Evolutionary conservation across 2,113 vertebrate species (phyloP).

Genomic region (Megaceryle maxima): DNA sequence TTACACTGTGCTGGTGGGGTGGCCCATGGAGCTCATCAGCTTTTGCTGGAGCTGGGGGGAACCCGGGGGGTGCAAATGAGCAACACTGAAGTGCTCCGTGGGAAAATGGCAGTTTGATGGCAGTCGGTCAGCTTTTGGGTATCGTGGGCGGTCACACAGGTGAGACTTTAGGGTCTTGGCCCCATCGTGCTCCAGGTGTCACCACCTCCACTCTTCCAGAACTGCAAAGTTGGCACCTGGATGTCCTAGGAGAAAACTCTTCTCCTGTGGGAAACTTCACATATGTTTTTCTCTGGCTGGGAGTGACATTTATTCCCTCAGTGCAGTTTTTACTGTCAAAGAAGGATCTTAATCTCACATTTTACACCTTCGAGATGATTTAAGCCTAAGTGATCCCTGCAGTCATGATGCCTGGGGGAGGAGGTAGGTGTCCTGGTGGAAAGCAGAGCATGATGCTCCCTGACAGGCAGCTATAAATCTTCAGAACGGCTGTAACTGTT

Average conservation of each 20-base stretch:
- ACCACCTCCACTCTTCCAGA: background rate
- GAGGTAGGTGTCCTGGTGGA: background rate
- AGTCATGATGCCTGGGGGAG: background rate
- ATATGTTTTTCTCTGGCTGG: background rate
- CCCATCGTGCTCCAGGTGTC: accelerated
- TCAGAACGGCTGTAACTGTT: background rate
- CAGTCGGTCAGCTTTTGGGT: background rate
- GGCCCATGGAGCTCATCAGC: accelerated
- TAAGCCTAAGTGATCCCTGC: background rate
- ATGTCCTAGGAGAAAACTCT: background rate
- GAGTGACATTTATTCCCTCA: background rate
- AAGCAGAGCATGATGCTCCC: background rate
- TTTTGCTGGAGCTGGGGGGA: background rate
- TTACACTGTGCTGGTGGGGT: background rate
- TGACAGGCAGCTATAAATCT: background rate
- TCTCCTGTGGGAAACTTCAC: background rate
- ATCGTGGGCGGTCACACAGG: background rate
- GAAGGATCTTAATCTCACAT: background rate
- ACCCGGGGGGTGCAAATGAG: background rate
- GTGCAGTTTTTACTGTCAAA: background rate
- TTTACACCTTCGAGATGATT: background rate
- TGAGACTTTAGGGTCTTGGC: background rate
- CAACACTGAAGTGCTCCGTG: accelerated
- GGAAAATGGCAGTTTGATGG: background rate
- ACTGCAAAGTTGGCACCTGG: background rate